Conservation (phyloP, 2,888 invertebrate genomes). For the Mimachlamys varia region DNA sequence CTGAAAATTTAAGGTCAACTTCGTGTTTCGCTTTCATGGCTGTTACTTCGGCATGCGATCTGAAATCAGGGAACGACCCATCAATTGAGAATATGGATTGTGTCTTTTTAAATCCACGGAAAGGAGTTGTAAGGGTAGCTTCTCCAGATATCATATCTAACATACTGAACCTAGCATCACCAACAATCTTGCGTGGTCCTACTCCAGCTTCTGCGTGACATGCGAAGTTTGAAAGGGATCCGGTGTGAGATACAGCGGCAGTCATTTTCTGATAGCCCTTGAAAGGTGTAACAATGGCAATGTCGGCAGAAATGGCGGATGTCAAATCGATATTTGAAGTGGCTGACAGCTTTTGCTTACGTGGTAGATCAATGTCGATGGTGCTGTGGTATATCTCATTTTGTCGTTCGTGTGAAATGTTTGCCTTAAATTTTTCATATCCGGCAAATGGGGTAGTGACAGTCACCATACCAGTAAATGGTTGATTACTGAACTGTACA, state of each 20-base stretch:
- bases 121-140: constrained; percentile 52
- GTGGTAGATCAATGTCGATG: constrained; percentile 34
- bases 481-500: constrained; percentile 53
- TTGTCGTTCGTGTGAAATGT: constrained; percentile 56
- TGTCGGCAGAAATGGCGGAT: neutral
- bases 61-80: constrained; percentile 51
- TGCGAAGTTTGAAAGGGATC: constrained; percentile 61
- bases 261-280: constrained; percentile 53
- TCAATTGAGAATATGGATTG: constrained; percentile 50
- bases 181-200: constrained; percentile 46
- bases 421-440: constrained; percentile 53
- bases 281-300: constrained; percentile 51
- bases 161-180: constrained; percentile 38
- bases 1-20: constrained; percentile 53
- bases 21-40: constrained; percentile 49
- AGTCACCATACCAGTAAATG: constrained; percentile 54
- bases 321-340: neutral
- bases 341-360: neutral
- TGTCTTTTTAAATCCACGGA: constrained; percentile 49
- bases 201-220: constrained; percentile 58
- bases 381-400: constrained; percentile 52
- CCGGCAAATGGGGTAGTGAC: constrained; percentile 59
- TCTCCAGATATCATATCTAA: constrained; percentile 37
- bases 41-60: constrained; percentile 50
- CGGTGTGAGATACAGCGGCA: constrained; percentile 64